These are phyloP conservation scores for Mohoua ochrocephala DNA, from an alignment of 2,113 vertebrate genomes.

Conservation along the genomic window DNA sequence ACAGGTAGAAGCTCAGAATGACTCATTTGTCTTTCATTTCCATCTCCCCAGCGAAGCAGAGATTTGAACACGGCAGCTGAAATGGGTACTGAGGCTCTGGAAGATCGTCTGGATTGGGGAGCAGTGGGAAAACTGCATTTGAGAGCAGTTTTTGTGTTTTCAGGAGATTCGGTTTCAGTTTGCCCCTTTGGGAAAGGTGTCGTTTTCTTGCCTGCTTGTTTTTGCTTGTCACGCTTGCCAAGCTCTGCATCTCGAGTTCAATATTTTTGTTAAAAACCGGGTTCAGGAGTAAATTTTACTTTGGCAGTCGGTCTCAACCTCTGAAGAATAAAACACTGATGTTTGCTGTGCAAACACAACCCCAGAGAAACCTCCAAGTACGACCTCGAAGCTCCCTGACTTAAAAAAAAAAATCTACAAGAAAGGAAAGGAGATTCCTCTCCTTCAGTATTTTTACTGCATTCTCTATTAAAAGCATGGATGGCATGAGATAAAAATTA, in stretches of 20 bases:
- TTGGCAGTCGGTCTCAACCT: constrained; percentile 31
- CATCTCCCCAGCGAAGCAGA: neutral
- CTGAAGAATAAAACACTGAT: constrained; percentile 32
- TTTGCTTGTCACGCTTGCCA: neutral
- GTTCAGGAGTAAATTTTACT: constrained; percentile 39
- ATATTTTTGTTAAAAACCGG: neutral
- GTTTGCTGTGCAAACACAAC: constrained; percentile 52
- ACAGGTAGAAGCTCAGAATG: neutral
- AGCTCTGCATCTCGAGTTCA: neutral
- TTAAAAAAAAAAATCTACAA: neutral
- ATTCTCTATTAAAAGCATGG: constrained; percentile 30
- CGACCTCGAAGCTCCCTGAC: neutral
- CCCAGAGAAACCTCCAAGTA: neutral
- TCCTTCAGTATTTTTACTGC: constrained; percentile 41
- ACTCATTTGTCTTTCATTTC: constrained; percentile 10
- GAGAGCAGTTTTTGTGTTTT: neutral
- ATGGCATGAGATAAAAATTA: constrained; percentile 40
- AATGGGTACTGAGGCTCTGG: neutral
- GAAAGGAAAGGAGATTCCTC: neutral
- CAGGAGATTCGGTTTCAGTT: neutral
- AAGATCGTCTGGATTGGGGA: neutral
- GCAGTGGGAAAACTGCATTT: neutral
- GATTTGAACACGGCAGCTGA: neutral
- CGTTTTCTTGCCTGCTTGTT: neutral
- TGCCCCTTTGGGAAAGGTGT: neutral